phyloP scores from a whole-genome alignment of 1,140 invertebrate genomes.

The Dermatophagoides farinae region DNA sequence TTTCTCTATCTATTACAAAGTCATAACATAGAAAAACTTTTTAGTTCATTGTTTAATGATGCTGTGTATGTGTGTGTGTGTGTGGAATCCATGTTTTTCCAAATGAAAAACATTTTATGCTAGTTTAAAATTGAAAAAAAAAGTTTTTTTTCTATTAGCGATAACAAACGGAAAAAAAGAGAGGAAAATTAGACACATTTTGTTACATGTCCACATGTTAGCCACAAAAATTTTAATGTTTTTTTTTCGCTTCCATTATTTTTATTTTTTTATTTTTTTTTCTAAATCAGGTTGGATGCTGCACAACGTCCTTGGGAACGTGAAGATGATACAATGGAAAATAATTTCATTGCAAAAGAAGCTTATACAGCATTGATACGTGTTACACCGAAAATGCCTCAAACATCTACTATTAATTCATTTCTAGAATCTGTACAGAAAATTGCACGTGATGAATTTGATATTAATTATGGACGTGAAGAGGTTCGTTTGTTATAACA shows the following conservation, averaged over 20 bases:
- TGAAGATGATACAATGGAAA: constrained; percentile 47
- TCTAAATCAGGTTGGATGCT: constrained; percentile 24
- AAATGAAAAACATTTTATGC: no score
- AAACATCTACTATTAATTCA: constrained; percentile 43
- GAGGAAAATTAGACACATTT: no score
- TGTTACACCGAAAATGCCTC: constrained; percentile 62
- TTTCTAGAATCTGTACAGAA: constrained; percentile 40
- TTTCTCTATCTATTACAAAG: no score
- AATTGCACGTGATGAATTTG: constrained; percentile 52
- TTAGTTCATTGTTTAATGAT: no score
- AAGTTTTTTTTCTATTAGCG: no score
- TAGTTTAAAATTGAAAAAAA: no score
- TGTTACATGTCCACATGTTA: background rate
- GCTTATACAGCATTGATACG: constrained; percentile 76
- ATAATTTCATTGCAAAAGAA: constrained; percentile 58
- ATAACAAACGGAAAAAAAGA: no score
- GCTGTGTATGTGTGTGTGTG: no score
- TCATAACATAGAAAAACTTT: no score
- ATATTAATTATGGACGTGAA: constrained; percentile 38
- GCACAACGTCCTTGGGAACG: constrained; percentile 58
- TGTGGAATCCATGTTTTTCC: no score
- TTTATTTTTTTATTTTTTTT: background rate
- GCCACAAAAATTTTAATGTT: background rate
- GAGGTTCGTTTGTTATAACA: constrained; percentile 22
- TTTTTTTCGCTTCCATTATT: background rate